Percentiles rank a stretch among this genome's conserved stretches.
These are phyloP conservation scores for Geopemphigus sp. DNA, from an alignment of 1,140 invertebrate species.

Conservation along the genomic window DNA sequence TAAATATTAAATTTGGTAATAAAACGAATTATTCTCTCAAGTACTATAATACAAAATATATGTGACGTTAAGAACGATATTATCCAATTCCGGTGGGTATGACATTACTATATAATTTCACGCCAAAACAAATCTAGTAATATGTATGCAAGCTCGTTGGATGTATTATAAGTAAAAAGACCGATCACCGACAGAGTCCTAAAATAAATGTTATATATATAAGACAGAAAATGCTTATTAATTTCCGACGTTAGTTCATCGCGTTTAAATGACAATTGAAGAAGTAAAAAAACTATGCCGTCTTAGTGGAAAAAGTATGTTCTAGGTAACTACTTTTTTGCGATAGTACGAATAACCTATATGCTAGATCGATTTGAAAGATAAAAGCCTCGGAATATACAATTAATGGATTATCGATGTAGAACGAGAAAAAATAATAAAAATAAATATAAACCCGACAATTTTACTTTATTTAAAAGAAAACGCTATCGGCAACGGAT, in stretches of 20 bases:
- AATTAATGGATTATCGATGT: neutral
- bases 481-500: conserved; percentile 1
- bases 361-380: neutral
- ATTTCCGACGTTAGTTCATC: conserved; percentile 5
- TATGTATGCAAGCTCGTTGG: neutral
- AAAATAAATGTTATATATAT: neutral
- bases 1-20: too few species aligned
- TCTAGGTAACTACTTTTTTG: neutral
- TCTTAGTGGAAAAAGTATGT: conserved; percentile 7
- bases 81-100: neutral
- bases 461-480: neutral
- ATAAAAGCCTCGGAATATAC: neutral
- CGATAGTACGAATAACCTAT: neutral
- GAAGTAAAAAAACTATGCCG: conserved; percentile 2
- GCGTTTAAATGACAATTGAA: neutral
- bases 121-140: conserved; percentile 21
- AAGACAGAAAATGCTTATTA: neutral
- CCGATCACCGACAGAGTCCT: neutral
- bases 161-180: neutral
- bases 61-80: neutral
- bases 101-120: conserved; percentile 31
- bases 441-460: neutral
- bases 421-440: neutral
- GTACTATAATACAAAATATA: neutral
- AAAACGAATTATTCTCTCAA: too few species aligned